Base-by-base conservation (phyloP, 2,797 vertebrate genomes). In the Phyllotis vaccarum region DNA sequence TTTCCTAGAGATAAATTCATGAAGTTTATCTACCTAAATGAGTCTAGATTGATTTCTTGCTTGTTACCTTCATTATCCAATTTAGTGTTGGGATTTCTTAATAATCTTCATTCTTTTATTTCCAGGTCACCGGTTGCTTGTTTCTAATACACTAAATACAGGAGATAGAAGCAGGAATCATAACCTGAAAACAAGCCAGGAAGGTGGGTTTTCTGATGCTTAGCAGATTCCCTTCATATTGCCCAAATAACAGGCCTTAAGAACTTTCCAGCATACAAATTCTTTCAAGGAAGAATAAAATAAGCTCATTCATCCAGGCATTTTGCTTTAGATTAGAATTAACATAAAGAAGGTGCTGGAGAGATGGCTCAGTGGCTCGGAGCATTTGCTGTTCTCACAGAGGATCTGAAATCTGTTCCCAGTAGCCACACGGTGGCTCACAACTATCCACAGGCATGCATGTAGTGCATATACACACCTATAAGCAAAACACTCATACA, bases 131-230 rank as follows among this genome's bases (percentile, higher is more conserved):
- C 7, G 29, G 2, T 76, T 81, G 1, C 90, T 97, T 87, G 12
- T 60, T 40, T 58, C 90, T 91, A 79, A 27, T 46, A 66, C 91
- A 92, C 68, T 78, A 90, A 96, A 78, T 43, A 40, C n/a, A 86
- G 89, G 82, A 93, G 74, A 91, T 40, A 96, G 97, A 92, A 76
- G 43, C 6, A 34, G 83, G 94, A 94, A n/a, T 80, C 40, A 4
- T 0, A 81, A 85, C 16, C 94, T 96, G 88, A 62, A 86, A 0
- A 92, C 66, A 80, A 97, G 86, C 72, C 62, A 95, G 24, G 96
- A 81, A 56, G 72, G 83, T 52, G 68, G 46, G 54, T 75, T 34
- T 27, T 60, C 70, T 40, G 49, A 62, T 76, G 22, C 22, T 70
- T 74, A 74, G n/a, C 43, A 91, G 24, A 76, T 74, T 94, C 92